Evolutionary conservation across 2,888 invertebrate genomes (phyloP), one percentile per base, ranked within the genome.

Genomic region (Apodemia hepburni): DNA sequence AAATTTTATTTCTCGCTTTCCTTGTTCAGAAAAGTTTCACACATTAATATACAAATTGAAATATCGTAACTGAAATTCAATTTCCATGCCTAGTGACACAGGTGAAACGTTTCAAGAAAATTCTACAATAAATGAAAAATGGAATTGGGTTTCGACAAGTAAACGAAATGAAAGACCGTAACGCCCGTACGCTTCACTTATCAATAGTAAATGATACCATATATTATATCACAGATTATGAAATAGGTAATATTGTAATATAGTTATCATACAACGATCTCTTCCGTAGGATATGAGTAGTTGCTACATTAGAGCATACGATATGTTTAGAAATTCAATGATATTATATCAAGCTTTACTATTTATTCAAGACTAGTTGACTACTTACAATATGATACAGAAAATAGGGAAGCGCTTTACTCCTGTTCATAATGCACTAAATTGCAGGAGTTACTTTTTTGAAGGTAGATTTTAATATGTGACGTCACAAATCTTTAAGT

Each of bases 121-220:
- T 64, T 79, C 80, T 82, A 77, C 81, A 78, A 81, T 80, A 80
- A 76, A 81, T 83, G 82, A 81, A 81, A 85, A 77, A 80, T 83
- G 73, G 70, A 79, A 82, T 82, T 81, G 79, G 75, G 78, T 76
- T 75, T 71, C 74, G 72, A 72, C 69, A 73, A 71, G 71, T 63
- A 72, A 75, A 62, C 49, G 61, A 64, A 54, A 60, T 54, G 47
- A 59, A 60, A 15, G 45, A 22, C 49, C 18, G 29, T n/a, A 12
- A 15, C 57, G 57, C 27, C 57, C n/a, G 29, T 58, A 49, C 60
- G 45, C 61, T 54, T 35, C 35, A 57, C 38, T n/a, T 57, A 57
- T 29, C 57, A 57, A 57, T 57, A 57, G 57, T 57, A 57, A 57
- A 57, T 57, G 51, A 57, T 15, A 57, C 29, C 29, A 6, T 7